Evolutionary conservation across 2,888 invertebrate species (phyloP).

Genomic region (Chrysina gloriosa): DNA sequence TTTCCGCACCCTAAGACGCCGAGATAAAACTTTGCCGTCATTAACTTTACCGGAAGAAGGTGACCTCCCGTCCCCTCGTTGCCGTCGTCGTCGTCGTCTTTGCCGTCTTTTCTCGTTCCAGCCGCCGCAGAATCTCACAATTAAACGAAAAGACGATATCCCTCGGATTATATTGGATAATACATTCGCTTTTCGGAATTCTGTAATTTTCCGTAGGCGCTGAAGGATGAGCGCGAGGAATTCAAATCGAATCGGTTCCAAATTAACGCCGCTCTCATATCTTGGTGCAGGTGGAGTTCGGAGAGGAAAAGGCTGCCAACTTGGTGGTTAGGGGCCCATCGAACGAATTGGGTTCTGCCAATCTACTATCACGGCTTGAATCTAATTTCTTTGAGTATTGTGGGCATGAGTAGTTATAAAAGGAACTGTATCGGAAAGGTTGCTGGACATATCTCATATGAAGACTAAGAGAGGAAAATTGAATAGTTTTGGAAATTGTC

Average conservation of each 20-base stretch:
- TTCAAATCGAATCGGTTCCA: slow-evolving; percentile 52
- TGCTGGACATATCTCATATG: too few species aligned
- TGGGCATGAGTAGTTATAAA: too few species aligned
- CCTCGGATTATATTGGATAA: slow-evolving; percentile 63
- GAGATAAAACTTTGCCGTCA: slow-evolving; percentile 7
- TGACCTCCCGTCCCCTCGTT: not conserved
- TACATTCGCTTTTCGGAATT: slow-evolving; percentile 61
- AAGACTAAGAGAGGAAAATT: too few species aligned
- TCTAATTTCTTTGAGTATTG: too few species aligned
- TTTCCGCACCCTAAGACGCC: not conserved
- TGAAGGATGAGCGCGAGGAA: slow-evolving; percentile 50
- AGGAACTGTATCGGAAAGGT: too few species aligned
- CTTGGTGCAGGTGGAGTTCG: slow-evolving; percentile 49
- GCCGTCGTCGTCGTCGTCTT: not conserved
- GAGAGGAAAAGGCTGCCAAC: too few species aligned
- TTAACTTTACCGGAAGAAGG: slow-evolving; percentile 1
- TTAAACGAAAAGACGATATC: slow-evolving; percentile 50
- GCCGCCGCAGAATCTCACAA: slow-evolving; percentile 44
- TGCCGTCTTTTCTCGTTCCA: slow-evolving; percentile 1
- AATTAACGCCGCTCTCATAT: slow-evolving; percentile 54
- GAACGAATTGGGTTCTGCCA: too few species aligned
- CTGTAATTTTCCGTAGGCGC: slow-evolving; percentile 56
- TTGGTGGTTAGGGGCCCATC: too few species aligned
- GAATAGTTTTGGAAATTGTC: too few species aligned
- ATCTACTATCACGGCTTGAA: too few species aligned